Evolutionary conservation across 2,113 vertebrate species (phyloP).

Genomic region (Telmatochromis bifrenatus): DNA sequence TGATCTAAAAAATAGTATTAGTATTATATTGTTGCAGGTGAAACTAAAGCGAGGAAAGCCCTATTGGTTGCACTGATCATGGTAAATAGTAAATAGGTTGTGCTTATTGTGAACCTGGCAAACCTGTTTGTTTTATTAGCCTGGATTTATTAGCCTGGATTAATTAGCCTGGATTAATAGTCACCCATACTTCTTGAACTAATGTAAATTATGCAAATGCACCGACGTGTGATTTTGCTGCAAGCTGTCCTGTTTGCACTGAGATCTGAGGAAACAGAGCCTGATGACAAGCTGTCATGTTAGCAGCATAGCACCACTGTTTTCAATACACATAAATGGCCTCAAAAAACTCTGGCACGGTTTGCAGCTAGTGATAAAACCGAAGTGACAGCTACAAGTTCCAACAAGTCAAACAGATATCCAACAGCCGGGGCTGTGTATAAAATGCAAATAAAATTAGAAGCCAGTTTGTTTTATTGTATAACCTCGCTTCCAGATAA

Average conservation of each 20-base stretch:
- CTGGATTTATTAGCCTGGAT: too few species aligned
- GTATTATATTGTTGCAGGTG: not conserved
- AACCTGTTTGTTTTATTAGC: not conserved
- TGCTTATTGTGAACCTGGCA: not conserved
- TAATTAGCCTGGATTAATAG: not conserved
- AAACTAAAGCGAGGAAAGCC: rapidly evolving
- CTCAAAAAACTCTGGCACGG: not conserved
- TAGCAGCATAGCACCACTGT: not conserved
- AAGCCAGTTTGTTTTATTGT: not conserved
- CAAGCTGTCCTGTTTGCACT: not conserved
- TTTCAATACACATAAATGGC: not conserved
- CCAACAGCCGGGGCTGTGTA: not conserved
- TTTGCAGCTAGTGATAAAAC: not conserved
- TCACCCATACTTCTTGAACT: not conserved
- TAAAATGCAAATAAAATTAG: not conserved
- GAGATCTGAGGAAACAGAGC: not conserved
- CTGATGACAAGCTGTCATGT: not conserved
- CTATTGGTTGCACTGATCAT: not conserved
- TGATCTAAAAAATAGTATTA: not conserved
- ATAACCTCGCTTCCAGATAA: not conserved
- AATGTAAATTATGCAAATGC: not conserved
- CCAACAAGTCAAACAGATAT: not conserved
- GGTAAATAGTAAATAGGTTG: not conserved
- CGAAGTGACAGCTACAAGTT: not conserved
- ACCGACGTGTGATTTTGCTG: not conserved